These are phyloP conservation scores for Adrianichthys oophorus DNA, from an alignment of 2,797 vertebrate genomes.

Conservation along the genomic window DNA sequence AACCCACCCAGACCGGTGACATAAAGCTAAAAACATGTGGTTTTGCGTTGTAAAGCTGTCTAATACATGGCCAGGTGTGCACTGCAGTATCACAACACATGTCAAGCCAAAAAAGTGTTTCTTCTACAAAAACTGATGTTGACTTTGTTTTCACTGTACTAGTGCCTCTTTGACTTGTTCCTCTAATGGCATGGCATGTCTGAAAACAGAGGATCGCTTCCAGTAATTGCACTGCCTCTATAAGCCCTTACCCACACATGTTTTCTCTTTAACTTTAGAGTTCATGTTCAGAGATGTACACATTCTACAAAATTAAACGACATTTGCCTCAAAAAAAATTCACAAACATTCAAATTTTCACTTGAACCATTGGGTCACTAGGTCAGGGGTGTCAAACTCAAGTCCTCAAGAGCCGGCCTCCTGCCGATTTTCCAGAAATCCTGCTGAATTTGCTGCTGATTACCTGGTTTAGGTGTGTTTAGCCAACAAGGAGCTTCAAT, in stretches of 20 bases:
- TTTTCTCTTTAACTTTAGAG: not conserved
- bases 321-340: too few species aligned
- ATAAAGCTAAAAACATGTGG: conserved; percentile 17
- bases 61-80: not conserved
- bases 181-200: conserved; percentile 13
- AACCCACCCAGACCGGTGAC: conserved; percentile 9
- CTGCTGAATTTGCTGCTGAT: too few species aligned
- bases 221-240: not conserved
- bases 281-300: not conserved
- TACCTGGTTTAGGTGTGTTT: too few species aligned
- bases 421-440: too few species aligned
- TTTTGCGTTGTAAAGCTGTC: conserved; percentile 37
- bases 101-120: conserved; percentile 1
- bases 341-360: too few species aligned
- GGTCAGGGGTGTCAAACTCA: too few species aligned
- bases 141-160: conserved; percentile 15
- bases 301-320: too few species aligned
- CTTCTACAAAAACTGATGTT: conserved; percentile 9
- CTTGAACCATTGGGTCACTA: too few species aligned
- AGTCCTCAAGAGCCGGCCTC: too few species aligned
- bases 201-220: conserved; percentile 18
- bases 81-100: not conserved
- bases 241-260: not conserved
- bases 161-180: conserved; percentile 31
- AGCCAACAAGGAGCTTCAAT: too few species aligned